Evolutionary conservation across 2,113 vertebrate genomes (phyloP).

Genomic region (Otolemur garnettii): DNA sequence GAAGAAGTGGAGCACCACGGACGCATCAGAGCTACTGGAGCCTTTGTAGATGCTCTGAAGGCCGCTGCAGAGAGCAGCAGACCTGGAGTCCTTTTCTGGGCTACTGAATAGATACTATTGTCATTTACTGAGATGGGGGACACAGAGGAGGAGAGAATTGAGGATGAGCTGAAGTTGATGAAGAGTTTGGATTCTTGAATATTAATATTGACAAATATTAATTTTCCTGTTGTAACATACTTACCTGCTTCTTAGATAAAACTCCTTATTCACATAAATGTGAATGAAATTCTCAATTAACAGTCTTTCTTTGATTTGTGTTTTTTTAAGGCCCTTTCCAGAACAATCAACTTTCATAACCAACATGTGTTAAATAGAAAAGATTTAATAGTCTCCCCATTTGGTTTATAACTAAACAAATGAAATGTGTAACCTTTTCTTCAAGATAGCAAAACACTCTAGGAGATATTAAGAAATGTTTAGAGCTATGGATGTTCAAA

Average conservation of each 20-base stretch:
- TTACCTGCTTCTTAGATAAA: background rate
- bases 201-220: background rate
- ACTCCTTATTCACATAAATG: background rate
- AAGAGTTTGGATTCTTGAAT: background rate
- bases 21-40: background rate
- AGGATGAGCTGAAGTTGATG: background rate
- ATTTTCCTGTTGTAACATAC: background rate
- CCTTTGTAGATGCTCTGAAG: no score
- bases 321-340: background rate
- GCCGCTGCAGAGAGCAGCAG: no score
- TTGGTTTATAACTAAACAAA: background rate
- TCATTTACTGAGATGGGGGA: fast-evolving
- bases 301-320: background rate
- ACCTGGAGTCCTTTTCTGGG: no score
- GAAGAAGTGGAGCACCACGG: background rate
- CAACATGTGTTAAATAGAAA: background rate
- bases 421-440: background rate
- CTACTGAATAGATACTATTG: background rate
- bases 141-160: fast-evolving
- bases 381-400: background rate
- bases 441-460: background rate
- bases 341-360: background rate
- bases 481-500: background rate
- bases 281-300: background rate
- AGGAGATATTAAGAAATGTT: background rate